phyloP scores from a whole-genome alignment of 2,797 vertebrate genomes.

The Taenioides sp. region DNA sequence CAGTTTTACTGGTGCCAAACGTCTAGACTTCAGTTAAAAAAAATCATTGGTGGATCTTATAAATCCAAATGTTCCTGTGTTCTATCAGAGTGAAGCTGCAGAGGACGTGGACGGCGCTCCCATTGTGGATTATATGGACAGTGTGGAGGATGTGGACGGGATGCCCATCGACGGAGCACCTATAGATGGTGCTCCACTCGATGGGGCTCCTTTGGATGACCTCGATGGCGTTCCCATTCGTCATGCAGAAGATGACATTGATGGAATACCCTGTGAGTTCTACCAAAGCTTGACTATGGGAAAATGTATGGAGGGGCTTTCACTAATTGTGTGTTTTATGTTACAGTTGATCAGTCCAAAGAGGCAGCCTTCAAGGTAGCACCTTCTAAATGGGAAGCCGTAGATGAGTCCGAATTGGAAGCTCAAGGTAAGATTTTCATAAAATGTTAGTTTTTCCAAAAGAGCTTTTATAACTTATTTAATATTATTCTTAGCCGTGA shows the following conservation, averaged over 20 bases:
- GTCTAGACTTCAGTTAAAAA: not conserved
- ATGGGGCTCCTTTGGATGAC: conserved; percentile 83
- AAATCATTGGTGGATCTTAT: not conserved
- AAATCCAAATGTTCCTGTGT: not conserved
- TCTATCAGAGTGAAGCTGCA: conserved; percentile 58
- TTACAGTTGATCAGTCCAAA: conserved; percentile 86
- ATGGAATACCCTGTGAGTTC: conserved; percentile 92
- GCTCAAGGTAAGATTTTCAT: conserved; percentile 84
- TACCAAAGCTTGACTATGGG: not conserved
- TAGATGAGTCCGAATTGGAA: conserved; percentile 91
- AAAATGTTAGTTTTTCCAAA: not conserved
- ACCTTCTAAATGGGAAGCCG: conserved; percentile 97
- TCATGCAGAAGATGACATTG: conserved; percentile 90
- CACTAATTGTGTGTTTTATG: not conserved
- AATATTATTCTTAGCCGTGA: conserved; percentile 82
- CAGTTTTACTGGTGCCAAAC: not conserved
- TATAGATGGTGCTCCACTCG: conserved; percentile 88
- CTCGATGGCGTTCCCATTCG: conserved; percentile 96
- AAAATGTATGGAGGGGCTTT: not conserved
- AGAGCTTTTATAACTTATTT: not conserved
- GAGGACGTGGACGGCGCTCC: conserved; percentile 96
- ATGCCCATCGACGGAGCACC: conserved; percentile 87
- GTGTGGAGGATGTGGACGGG: conserved; percentile 92
- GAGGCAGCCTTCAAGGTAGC: conserved; percentile 95
- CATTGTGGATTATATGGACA: conserved; percentile 91